Conservation (phyloP, 2,113 vertebrate genomes). For the Pedionomus torquatus region DNA sequence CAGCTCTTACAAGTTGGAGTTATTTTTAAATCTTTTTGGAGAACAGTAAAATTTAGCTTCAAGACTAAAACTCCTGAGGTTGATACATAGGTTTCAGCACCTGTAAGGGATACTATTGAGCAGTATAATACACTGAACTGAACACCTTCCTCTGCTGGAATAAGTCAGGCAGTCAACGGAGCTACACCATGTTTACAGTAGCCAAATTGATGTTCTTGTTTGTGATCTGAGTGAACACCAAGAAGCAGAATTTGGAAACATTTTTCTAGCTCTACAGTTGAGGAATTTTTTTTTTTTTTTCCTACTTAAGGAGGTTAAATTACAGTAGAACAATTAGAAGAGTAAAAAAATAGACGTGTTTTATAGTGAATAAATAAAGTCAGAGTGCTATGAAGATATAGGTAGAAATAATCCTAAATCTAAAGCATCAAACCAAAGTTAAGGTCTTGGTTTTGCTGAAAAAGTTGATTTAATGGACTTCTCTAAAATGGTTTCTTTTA, state of each 20-base stretch:
- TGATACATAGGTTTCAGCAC: background rate
- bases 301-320: background rate
- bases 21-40: background rate
- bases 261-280: background rate
- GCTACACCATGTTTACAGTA: background rate
- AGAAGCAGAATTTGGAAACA: background rate
- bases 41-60: background rate
- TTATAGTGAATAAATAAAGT: background rate
- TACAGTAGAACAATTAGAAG: background rate
- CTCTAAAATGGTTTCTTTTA: background rate
- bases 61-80: background rate
- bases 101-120: background rate
- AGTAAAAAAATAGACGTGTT: background rate
- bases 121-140: background rate
- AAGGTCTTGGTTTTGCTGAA: background rate
- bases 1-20: background rate
- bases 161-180: background rate
- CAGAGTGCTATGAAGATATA: background rate
- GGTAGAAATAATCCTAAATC: background rate
- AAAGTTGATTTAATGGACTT: background rate
- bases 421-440: background rate
- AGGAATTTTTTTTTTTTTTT: background rate
- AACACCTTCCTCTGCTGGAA: background rate
- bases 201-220: background rate
- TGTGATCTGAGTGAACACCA: background rate